Evolutionary conservation across 2,888 invertebrate genomes (phyloP).

Genomic region (Argyresthia albistria): DNA sequence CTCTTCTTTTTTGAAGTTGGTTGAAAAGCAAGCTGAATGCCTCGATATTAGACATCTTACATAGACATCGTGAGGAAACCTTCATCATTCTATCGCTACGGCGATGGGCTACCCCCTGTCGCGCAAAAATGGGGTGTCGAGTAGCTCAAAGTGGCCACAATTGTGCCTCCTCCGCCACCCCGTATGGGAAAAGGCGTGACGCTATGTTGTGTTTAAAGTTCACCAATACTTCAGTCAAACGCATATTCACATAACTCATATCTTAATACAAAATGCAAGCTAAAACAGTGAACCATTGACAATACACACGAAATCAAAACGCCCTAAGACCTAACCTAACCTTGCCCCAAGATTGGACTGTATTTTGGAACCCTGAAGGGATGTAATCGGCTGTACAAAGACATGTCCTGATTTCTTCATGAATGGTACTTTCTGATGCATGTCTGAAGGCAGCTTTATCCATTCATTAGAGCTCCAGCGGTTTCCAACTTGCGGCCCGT

Average conservation of each 20-base stretch:
- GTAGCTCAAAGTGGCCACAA: too few species aligned
- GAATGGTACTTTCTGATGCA: constrained; percentile 19
- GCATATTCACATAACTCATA: background rate
- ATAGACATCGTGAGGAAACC: too few species aligned
- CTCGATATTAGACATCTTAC: too few species aligned
- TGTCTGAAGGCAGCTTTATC: constrained; percentile 8
- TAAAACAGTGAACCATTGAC: constrained; percentile 14
- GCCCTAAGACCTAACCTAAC: background rate
- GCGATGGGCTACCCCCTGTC: too few species aligned
- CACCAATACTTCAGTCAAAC: background rate
- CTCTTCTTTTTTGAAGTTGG: too few species aligned
- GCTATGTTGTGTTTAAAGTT: too few species aligned
- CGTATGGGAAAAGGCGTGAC: too few species aligned
- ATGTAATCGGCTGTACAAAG: background rate
- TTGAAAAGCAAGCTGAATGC: too few species aligned
- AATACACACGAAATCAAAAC: background rate
- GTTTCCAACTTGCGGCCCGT: constrained; percentile 3
- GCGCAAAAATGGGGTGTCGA: too few species aligned
- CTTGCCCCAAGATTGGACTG: background rate
- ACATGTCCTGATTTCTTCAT: constrained; percentile 12
- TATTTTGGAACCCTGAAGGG: background rate
- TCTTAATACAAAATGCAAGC: constrained; percentile 2
- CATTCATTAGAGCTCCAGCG: constrained; percentile 7
- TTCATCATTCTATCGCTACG: too few species aligned
- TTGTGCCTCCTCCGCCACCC: too few species aligned